Percentiles rank a stretch among this genome's conserved stretches.
Evolutionary conservation across 2,888 invertebrate genomes (phyloP).

Genomic region (Dexiosoma caninum): DNA sequence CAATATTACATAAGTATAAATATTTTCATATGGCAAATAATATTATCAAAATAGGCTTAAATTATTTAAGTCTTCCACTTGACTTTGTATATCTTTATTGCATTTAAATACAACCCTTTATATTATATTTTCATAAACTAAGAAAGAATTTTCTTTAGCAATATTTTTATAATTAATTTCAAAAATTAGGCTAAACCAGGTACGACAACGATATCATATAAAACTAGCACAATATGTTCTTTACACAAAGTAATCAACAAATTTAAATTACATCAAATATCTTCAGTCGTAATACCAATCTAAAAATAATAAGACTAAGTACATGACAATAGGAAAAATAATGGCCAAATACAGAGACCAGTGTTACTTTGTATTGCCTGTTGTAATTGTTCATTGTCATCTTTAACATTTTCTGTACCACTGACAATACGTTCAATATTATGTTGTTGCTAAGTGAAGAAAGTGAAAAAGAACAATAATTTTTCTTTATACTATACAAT

Average conservation of each 20-base stretch:
- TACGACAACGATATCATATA: slow-evolving; percentile 11
- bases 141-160: background rate
- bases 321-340: slow-evolving; percentile 96
- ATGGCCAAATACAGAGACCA: slow-evolving; percentile 93
- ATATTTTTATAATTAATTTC: background rate
- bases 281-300: slow-evolving; percentile 97
- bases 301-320: slow-evolving; percentile 95
- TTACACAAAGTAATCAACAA: background rate
- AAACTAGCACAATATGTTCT: background rate
- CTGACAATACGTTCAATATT: slow-evolving; percentile 94
- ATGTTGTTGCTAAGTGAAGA: slow-evolving; percentile 93
- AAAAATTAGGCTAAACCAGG: slow-evolving; percentile 34
- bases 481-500: no score
- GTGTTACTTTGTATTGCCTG: slow-evolving; percentile 98
- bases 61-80: background rate
- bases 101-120: background rate
- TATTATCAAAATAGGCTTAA: no score
- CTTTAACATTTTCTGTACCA: slow-evolving; percentile 95
- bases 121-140: background rate
- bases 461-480: no score
- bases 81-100: background rate
- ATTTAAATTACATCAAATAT: background rate
- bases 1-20: no score
- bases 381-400: slow-evolving; percentile 97
- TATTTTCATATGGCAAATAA: no score